phyloP scores from a whole-genome alignment of 2,888 invertebrate genomes.

The Cosmia pyralina region DNA sequence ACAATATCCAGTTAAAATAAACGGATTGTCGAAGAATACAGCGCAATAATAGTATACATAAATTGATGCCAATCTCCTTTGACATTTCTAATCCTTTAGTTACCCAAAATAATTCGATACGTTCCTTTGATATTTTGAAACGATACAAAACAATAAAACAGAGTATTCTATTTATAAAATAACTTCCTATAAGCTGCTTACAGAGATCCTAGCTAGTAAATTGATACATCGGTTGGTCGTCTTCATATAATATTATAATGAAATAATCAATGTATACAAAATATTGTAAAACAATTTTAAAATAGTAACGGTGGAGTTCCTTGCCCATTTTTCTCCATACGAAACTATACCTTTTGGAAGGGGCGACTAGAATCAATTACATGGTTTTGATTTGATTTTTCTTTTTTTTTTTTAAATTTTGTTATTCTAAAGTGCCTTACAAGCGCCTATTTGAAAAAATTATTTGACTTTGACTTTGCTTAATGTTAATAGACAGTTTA shows the following conservation, averaged over 20 bases:
- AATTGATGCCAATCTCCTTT: slow-evolving; percentile 16
- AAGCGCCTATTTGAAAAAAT: too few relatives aligned
- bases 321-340: too few relatives aligned
- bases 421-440: too few relatives aligned
- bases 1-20: not conserved
- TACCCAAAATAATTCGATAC: slow-evolving; percentile 11
- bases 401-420: too few relatives aligned
- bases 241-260: too few relatives aligned
- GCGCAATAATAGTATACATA: not conserved
- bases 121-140: slow-evolving; percentile 14
- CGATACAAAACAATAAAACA: slow-evolving; percentile 16
- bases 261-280: too few relatives aligned
- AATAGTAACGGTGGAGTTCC: too few relatives aligned
- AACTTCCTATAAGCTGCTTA: slow-evolving; percentile 9
- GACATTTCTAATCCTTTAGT: slow-evolving; percentile 15
- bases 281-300: too few relatives aligned
- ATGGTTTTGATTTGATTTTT: too few relatives aligned
- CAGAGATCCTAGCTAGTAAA: not conserved
- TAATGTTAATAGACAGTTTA: slow-evolving; percentile 9
- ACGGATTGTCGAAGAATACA: not conserved
- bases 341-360: too few relatives aligned
- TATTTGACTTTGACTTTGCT: too few relatives aligned
- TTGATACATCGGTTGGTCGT: not conserved
- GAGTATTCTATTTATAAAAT: slow-evolving; percentile 1
- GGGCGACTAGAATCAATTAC: too few relatives aligned